A percentile compares a stretch with the other conserved stretches of the same genome.
These are phyloP conservation scores for Ferdinandea cuprea DNA, from an alignment of 2,888 invertebrate genomes.

Conservation along the genomic window DNA sequence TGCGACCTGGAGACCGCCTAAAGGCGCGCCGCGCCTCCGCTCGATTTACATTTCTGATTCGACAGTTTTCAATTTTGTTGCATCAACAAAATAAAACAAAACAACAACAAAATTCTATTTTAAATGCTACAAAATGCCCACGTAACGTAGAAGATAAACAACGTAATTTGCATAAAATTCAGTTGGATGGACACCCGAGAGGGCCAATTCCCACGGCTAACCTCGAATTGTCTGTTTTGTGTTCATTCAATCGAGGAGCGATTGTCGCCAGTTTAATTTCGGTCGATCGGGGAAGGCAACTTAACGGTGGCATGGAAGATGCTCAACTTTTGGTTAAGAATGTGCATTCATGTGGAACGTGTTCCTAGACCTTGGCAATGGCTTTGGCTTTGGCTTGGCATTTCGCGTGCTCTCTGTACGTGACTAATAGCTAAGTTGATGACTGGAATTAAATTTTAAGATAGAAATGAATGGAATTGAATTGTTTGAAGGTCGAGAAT, in stretches of 20 bases:
- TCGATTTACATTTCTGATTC: slow-evolving; percentile 47
- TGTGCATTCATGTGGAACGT: slow-evolving; percentile 65
- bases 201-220: slow-evolving; percentile 60
- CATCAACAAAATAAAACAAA: no score
- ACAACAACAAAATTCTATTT: slow-evolving; percentile 23
- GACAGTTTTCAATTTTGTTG: slow-evolving; percentile 2
- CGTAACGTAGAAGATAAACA: slow-evolving; percentile 33
- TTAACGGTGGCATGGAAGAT: slow-evolving; percentile 37
- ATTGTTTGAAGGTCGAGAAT: slow-evolving; percentile 30
- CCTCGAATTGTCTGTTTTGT: slow-evolving; percentile 37
- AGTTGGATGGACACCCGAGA: slow-evolving; percentile 24
- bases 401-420: slow-evolving; percentile 62
- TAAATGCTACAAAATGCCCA: slow-evolving; percentile 46
- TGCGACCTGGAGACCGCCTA: slow-evolving; percentile 8
- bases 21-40: slow-evolving; percentile 17
- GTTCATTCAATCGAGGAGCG: slow-evolving; percentile 61
- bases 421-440: slow-evolving; percentile 62
- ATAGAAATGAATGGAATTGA: slow-evolving; percentile 25
- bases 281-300: not conserved
- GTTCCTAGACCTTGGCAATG: slow-evolving; percentile 64
- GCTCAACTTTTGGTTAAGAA: slow-evolving; percentile 43
- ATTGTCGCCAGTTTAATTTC: slow-evolving; percentile 37
- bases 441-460: slow-evolving; percentile 42
- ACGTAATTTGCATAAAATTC: slow-evolving; percentile 59
- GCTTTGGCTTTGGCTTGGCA: no score